phyloP scores from a whole-genome alignment of 2,888 invertebrate species.

The Ophioninae sp. region DNA sequence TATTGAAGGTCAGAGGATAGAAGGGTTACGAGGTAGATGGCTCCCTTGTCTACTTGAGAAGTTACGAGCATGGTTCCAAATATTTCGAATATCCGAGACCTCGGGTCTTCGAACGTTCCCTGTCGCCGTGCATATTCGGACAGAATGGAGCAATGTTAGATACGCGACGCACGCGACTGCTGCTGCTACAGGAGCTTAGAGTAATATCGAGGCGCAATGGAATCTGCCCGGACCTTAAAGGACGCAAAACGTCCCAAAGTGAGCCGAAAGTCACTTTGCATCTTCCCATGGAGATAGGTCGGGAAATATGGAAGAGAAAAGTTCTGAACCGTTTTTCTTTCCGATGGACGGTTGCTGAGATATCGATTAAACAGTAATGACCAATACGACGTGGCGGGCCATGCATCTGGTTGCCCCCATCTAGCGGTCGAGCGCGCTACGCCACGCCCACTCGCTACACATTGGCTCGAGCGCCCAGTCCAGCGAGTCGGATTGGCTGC shows the following conservation, averaged over 20 bases:
- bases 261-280: not conserved
- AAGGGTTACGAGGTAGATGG: not conserved
- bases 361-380: not conserved
- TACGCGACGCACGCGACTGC: constrained; percentile 23
- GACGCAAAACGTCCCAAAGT: not conserved
- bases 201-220: constrained; percentile 48
- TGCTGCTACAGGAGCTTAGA: constrained; percentile 37
- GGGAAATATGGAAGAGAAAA: not conserved
- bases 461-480: not conserved
- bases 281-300: not conserved
- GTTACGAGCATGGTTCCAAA: not conserved
- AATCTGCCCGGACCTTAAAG: constrained; percentile 35
- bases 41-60: not conserved
- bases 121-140: not conserved
- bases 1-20: not conserved
- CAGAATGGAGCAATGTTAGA: not conserved
- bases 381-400: not conserved
- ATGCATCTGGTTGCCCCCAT: not conserved
- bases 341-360: not conserved
- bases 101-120: not conserved
- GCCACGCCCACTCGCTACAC: not conserved
- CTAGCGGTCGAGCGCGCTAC: constrained; percentile 4
- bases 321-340: not conserved
- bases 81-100: constrained; percentile 57
- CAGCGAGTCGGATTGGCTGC: not conserved